Conservation (phyloP, 2,113 vertebrate species). For the Esox niger region DNA sequence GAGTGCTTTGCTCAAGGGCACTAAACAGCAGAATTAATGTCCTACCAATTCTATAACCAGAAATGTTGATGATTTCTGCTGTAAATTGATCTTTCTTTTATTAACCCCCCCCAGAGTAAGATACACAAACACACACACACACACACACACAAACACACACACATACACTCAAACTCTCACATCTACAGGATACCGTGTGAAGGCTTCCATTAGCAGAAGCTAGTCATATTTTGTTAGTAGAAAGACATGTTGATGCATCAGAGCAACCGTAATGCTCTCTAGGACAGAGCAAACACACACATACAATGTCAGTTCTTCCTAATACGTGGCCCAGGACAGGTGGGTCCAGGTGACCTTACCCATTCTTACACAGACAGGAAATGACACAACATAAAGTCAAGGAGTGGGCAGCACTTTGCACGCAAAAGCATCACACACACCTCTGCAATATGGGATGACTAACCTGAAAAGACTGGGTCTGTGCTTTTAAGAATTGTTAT, state of each 20-base stretch:
- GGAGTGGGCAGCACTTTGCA: neutral
- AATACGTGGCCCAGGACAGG: conserved; percentile 18
- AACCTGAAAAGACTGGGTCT: too few relatives aligned
- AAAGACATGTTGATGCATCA: neutral
- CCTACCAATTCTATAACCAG: conserved; percentile 21
- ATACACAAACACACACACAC: conserved; percentile 1
- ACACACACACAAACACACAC: neutral
- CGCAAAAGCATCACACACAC: conserved; percentile 8
- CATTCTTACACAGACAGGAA: conserved; percentile 14
- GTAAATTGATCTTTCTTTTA: neutral
- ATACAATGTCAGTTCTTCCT: too few relatives aligned
- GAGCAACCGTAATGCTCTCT: conserved; percentile 8
- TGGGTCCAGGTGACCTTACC: conserved; percentile 7
- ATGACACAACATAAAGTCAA: conserved; percentile 1
- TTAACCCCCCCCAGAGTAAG: neutral
- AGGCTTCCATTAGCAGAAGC: neutral
- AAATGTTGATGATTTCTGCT: neutral
- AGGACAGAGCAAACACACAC: conserved; percentile 2
- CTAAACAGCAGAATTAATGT: conserved; percentile 6
- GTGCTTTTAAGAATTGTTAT: too few relatives aligned
- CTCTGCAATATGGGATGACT: too few relatives aligned
- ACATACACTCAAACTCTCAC: conserved; percentile 5
- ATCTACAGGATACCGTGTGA: neutral
- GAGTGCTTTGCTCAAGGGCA: conserved; percentile 19
- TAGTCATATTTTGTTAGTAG: conserved; percentile 4